These are phyloP conservation scores for Malurus melanocephalus DNA, from an alignment of 2,113 vertebrate genomes.

Conservation along the genomic window DNA sequence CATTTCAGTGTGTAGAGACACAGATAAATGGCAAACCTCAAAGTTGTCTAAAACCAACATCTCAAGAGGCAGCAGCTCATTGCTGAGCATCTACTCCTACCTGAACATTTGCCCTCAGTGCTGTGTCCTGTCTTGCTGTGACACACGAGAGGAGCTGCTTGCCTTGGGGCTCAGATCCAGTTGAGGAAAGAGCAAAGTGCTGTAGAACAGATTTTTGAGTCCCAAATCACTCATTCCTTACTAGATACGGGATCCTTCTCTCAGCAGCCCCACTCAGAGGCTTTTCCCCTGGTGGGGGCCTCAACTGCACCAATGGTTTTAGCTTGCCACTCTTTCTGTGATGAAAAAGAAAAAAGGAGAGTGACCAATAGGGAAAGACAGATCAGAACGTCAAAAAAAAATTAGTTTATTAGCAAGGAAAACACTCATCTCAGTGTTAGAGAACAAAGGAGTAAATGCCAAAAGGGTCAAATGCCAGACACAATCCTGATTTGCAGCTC, in stretches of 20 bases:
- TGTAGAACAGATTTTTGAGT: neutral
- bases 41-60: neutral
- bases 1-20: fast-evolving
- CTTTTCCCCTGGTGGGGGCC: neutral
- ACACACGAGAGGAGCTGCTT: fast-evolving
- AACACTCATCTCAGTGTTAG: neutral
- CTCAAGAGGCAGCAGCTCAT: neutral
- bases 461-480: neutral
- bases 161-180: neutral
- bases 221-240: neutral
- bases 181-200: neutral
- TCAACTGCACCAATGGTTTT: fast-evolving
- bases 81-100: neutral
- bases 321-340: neutral
- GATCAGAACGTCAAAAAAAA: neutral
- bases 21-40: neutral
- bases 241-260: neutral
- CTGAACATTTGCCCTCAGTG: neutral
- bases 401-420: neutral
- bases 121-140: neutral
- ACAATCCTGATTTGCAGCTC: neutral
- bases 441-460: neutral
- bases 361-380: neutral
- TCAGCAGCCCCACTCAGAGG: neutral
- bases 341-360: neutral